Evolutionary conservation across 2,888 invertebrate genomes (phyloP).

Genomic region (Congeria kusceri): DNA sequence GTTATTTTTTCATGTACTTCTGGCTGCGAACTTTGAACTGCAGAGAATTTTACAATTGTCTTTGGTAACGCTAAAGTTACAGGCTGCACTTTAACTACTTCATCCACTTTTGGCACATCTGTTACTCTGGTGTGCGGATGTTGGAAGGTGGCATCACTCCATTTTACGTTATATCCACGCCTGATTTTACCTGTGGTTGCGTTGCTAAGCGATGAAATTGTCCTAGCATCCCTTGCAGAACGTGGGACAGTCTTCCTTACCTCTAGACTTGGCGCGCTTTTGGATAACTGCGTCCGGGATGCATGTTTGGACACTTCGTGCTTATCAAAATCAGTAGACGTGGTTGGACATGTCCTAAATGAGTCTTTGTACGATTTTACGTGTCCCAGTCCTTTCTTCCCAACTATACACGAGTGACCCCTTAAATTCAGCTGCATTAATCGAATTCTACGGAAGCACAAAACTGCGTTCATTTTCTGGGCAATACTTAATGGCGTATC

Average conservation of each 20-base stretch:
- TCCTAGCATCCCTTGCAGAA: conserved; percentile 15
- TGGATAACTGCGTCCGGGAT: conserved; percentile 39
- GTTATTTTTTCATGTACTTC: background rate
- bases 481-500: conserved; percentile 67
- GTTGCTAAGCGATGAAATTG: conserved; percentile 25
- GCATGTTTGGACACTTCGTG: conserved; percentile 20
- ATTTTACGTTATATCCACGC: conserved; percentile 44
- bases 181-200: conserved; percentile 28
- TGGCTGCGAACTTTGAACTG: background rate
- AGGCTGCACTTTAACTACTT: conserved; percentile 46
- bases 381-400: background rate
- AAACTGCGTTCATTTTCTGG: conserved; percentile 54
- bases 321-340: conserved; percentile 40
- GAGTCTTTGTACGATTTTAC: background rate
- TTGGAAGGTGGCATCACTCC: conserved; percentile 52
- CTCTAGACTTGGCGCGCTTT: conserved; percentile 45
- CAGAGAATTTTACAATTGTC: conserved; percentile 54
- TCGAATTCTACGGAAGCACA: conserved; percentile 70
- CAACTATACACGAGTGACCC: conserved; percentile 31
- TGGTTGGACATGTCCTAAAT: conserved; percentile 21
- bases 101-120: conserved; percentile 19
- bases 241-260: background rate
- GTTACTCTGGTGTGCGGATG: conserved; percentile 50
- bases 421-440: conserved; percentile 68
- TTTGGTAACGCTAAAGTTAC: conserved; percentile 50